Evolutionary conservation across 2,797 vertebrate species (phyloP).

Genomic region (Phoeniculus purpureus): DNA sequence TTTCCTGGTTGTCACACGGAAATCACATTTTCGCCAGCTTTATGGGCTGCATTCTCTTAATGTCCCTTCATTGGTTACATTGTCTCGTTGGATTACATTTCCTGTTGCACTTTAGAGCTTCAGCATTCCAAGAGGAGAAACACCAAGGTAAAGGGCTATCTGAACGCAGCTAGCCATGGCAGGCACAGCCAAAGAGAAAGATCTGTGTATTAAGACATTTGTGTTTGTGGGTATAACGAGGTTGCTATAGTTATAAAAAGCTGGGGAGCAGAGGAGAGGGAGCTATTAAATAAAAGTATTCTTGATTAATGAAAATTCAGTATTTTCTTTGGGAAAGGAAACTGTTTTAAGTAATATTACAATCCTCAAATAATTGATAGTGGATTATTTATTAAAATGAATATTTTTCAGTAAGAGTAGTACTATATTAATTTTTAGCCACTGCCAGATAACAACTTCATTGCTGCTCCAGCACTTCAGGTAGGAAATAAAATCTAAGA

Average conservation of each 20-base stretch:
- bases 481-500: neutral
- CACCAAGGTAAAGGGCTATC: neutral
- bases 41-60: neutral
- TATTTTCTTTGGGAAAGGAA: neutral
- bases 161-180: neutral
- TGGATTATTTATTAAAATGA: neutral
- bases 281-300: neutral
- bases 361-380: neutral
- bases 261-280: rapidly evolving
- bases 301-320: neutral
- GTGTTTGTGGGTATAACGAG: neutral
- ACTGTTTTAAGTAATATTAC: neutral
- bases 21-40: neutral
- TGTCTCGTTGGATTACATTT: neutral
- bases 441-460: neutral
- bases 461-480: neutral
- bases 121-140: neutral
- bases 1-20: neutral
- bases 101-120: neutral
- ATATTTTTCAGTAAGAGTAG: neutral
- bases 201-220: neutral
- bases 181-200: neutral
- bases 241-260: neutral
- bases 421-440: neutral
- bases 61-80: neutral